Evolutionary conservation across 2,797 vertebrate genomes (phyloP).

Genomic region (Epinephelus malabaricus): DNA sequence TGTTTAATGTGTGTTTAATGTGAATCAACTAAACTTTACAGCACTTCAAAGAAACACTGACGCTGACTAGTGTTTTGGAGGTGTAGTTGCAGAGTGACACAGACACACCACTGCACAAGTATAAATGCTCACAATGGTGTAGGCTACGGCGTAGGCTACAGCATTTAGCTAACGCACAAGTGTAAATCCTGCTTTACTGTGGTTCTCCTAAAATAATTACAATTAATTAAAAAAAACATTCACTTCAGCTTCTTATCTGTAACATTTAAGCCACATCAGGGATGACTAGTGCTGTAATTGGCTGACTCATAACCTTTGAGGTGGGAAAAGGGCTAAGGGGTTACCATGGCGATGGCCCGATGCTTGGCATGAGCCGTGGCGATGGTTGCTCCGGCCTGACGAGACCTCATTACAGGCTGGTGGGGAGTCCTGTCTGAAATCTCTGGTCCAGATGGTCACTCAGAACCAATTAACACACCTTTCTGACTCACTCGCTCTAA

Average conservation of each 20-base stretch:
- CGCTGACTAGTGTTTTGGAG: no score
- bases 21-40: no score
- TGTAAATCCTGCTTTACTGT: not conserved
- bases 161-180: no score
- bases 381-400: constrained; percentile 49
- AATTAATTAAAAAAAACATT: not conserved
- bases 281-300: constrained; percentile 13
- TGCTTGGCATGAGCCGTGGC: constrained; percentile 34
- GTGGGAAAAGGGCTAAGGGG: constrained; percentile 38
- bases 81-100: no score
- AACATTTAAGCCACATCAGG: not conserved
- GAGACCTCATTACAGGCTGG: constrained; percentile 68
- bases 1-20: no score
- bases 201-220: not conserved
- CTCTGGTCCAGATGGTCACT: constrained; percentile 59
- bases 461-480: constrained; percentile 71
- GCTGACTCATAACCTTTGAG: constrained; percentile 36
- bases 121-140: no score
- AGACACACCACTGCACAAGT: no score
- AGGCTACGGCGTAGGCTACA: no score
- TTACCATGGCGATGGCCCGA: constrained; percentile 39
- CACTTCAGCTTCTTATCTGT: not conserved
- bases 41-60: no score
- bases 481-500: constrained; percentile 31
- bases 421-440: constrained; percentile 64